Percentiles rank a stretch among this genome's conserved stretches.
phyloP scores from a whole-genome alignment of 1,140 invertebrate genomes.

The Odontomachus brunneus region DNA sequence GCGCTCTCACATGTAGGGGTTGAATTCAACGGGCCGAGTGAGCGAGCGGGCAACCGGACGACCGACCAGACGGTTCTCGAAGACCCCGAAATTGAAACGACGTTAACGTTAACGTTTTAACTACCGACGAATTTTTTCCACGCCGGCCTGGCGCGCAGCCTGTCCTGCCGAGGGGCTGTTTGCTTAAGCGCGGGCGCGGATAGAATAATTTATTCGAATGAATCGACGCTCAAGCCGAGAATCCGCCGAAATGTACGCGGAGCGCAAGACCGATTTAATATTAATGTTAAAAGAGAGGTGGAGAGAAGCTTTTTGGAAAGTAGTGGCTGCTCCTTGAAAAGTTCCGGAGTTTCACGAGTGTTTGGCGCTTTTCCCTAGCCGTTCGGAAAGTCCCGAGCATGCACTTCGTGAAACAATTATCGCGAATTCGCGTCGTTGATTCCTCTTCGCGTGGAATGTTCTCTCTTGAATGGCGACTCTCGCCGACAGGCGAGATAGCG shows the following conservation, averaged over 20 bases:
- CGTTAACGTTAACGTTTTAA: constrained; percentile 53
- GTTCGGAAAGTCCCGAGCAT: no score
- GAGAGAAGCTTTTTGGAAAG: no score
- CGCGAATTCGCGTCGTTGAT: background rate
- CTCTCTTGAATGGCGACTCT: no score
- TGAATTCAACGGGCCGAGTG: background rate
- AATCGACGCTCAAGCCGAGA: background rate
- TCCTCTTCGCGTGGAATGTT: no score
- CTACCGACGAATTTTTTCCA: constrained; percentile 3
- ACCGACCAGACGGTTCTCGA: constrained; percentile 6
- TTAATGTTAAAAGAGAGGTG: constrained; percentile 1
- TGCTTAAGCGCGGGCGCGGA: background rate
- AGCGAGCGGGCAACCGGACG: background rate
- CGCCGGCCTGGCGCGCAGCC: background rate
- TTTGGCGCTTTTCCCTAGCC: no score
- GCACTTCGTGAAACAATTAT: background rate
- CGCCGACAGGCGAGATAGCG: background rate
- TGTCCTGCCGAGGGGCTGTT: constrained; percentile 3
- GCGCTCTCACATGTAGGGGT: background rate
- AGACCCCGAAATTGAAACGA: constrained; percentile 50
- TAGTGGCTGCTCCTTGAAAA: no score
- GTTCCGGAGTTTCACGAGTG: no score
- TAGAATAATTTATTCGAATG: constrained; percentile 43
- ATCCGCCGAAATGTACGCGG: background rate
- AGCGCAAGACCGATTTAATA: background rate